Percentiles rank a stretch among this genome's conserved stretches.
Conservation (phyloP, 2,113 vertebrate species). For the Nipponia nippon region DNA sequence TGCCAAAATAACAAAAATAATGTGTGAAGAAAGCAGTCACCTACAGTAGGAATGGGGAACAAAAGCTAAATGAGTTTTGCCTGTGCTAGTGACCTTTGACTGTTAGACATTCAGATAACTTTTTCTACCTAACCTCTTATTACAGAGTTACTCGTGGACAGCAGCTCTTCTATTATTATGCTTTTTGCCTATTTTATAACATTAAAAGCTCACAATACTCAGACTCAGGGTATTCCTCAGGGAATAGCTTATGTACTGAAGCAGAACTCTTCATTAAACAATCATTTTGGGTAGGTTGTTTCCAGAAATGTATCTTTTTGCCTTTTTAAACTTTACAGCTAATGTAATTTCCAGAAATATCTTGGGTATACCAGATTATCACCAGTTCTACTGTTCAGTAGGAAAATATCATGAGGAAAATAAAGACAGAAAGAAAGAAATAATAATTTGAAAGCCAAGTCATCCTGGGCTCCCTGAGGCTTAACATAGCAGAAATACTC, state of each 20-base stretch:
- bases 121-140: neutral
- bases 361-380: neutral
- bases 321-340: neutral
- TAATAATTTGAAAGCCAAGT: neutral
- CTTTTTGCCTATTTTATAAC: neutral
- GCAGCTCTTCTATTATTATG: neutral
- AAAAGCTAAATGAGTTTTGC: conserved; percentile 24
- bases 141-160: neutral
- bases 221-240: neutral
- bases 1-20: neutral
- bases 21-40: neutral
- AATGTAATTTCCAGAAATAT: neutral
- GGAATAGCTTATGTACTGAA: neutral
- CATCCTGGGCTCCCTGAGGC: neutral
- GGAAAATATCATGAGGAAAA: neutral
- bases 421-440: neutral
- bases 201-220: neutral
- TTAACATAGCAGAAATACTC: neutral
- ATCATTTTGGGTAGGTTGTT: neutral
- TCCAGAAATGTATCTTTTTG: neutral
- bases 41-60: neutral
- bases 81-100: neutral
- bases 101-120: neutral
- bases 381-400: neutral
- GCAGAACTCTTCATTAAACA: neutral